These are phyloP conservation scores for Chamaetylas fuelleborni DNA, from an alignment of 2,113 vertebrate species.

Conservation along the genomic window DNA sequence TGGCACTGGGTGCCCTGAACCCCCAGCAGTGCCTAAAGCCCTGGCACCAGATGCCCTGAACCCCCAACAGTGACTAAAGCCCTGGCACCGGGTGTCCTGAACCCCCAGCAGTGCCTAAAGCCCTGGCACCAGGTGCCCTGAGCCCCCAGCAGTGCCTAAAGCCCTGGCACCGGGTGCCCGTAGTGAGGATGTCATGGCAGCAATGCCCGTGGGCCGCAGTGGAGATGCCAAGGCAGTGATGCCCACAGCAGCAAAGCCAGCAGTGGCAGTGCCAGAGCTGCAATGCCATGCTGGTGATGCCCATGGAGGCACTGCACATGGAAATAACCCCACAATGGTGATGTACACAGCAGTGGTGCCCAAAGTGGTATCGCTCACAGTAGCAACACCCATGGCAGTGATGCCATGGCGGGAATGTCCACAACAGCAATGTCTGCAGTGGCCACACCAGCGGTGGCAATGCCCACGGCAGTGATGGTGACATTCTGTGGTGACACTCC, in stretches of 20 bases:
- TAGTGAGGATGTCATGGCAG: not conserved
- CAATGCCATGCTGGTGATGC: not conserved
- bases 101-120: not conserved
- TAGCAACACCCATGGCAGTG: not conserved
- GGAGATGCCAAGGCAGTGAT: not conserved
- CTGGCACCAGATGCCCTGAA: not conserved
- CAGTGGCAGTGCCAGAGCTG: not conserved
- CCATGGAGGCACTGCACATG: too few relatives aligned
- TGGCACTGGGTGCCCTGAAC: not conserved
- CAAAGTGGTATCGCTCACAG: not conserved
- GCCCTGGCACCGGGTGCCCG: rapidly evolving
- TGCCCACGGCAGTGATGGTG: not conserved
- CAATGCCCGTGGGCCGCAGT: not conserved
- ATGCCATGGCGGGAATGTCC: rapidly evolving
- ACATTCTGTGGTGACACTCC: not conserved
- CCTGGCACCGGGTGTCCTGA: not conserved
- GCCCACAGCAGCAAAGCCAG: not conserved
- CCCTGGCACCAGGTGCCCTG: not conserved
- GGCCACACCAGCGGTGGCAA: not conserved
- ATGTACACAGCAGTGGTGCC: not conserved
- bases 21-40: not conserved
- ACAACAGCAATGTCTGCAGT: not conserved
- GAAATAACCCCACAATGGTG: not conserved
- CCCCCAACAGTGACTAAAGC: too few relatives aligned
- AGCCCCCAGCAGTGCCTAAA: not conserved